Conservation (phyloP, 2,888 invertebrate genomes). For the Hydropsyche betteni region DNA sequence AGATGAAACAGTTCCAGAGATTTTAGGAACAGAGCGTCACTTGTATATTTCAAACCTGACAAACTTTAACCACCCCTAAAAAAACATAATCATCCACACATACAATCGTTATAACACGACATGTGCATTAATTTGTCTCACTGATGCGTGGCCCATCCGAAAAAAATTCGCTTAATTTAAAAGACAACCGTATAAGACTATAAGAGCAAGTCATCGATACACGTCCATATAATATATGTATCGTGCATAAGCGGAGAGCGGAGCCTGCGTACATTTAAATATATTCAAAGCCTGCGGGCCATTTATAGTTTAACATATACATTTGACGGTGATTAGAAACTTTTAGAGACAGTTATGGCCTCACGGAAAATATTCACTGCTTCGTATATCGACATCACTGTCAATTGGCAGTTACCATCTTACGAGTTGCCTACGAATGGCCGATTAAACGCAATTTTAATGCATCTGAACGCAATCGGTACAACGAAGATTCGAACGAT, state of each 20-base stretch:
- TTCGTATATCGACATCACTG: constrained; percentile 35
- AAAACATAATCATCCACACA: too few relatives aligned
- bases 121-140: too few relatives aligned
- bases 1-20: too few relatives aligned
- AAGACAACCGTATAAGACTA: neutral
- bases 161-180: too few relatives aligned
- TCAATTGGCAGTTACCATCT: constrained; percentile 36
- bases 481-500: neutral
- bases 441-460: constrained; percentile 32
- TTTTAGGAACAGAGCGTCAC: too few relatives aligned
- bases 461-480: constrained; percentile 22
- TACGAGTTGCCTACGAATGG: constrained; percentile 29
- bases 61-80: too few relatives aligned
- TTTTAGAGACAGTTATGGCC: constrained; percentile 47
- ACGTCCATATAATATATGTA: constrained; percentile 38
- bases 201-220: constrained; percentile 41
- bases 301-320: constrained; percentile 47
- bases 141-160: too few relatives aligned
- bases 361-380: constrained; percentile 41
- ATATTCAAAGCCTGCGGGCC: constrained; percentile 44
- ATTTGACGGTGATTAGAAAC: constrained; percentile 45
- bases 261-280: constrained; percentile 41
- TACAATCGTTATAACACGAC: too few relatives aligned
- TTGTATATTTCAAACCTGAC: too few relatives aligned
- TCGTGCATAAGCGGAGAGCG: constrained; percentile 30